Percentiles rank a stretch among this genome's conserved stretches.
These are phyloP conservation scores for Tridacna crocea DNA, from an alignment of 2,888 invertebrate species.

Conservation along the genomic window DNA sequence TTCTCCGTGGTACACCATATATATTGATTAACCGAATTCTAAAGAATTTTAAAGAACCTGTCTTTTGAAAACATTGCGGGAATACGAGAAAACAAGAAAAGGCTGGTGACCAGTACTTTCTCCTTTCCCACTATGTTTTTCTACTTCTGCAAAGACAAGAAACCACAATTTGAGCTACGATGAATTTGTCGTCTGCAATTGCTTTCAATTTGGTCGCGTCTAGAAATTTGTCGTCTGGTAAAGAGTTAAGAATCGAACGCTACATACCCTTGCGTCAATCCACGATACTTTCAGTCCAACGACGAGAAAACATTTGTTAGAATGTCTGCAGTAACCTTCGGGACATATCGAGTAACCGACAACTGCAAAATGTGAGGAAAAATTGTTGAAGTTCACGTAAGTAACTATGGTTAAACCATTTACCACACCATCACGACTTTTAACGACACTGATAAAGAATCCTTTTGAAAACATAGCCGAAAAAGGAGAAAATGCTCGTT, in stretches of 20 bases:
- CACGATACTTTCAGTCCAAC: slow-evolving; percentile 18
- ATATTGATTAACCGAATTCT: too few relatives aligned
- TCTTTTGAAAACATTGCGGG: too few relatives aligned
- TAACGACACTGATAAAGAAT: not conserved
- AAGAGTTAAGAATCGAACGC: not conserved
- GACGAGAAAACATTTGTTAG: slow-evolving; percentile 12
- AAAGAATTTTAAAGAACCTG: too few relatives aligned
- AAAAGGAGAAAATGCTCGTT: not conserved
- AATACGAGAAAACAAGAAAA: too few relatives aligned
- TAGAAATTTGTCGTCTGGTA: too few relatives aligned
- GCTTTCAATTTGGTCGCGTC: too few relatives aligned
- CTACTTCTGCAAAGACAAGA: too few relatives aligned
- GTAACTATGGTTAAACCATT: not conserved
- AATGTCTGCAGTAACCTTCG: slow-evolving; percentile 25
- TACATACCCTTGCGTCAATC: slow-evolving; percentile 27
- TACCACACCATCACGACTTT: not conserved
- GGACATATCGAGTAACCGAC: slow-evolving; percentile 6
- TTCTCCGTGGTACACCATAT: too few relatives aligned
- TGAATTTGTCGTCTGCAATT: too few relatives aligned
- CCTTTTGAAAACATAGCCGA: not conserved
- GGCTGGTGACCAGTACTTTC: too few relatives aligned
- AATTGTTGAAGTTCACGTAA: not conserved
- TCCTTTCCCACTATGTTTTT: too few relatives aligned
- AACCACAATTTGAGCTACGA: too few relatives aligned
- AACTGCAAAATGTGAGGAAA: not conserved